Percentiles rank a stretch among this genome's conserved stretches.
These are phyloP conservation scores for Drosophila lutescens DNA, from an alignment of 2,888 invertebrate genomes.

Conservation along the genomic window DNA sequence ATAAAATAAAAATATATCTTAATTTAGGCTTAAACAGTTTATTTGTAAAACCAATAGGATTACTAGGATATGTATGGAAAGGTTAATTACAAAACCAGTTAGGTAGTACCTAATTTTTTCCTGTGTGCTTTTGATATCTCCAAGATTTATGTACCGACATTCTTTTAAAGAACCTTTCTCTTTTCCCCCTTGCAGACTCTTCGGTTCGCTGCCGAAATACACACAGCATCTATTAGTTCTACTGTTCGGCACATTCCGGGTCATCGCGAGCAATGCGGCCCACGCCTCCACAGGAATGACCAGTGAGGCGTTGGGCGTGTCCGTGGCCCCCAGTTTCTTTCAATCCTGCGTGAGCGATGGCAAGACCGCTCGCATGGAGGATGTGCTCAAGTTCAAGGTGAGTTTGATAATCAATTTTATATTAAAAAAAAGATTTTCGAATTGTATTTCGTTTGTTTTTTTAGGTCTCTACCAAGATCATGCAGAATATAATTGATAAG, in stretches of 20 bases:
- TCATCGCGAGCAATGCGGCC: constrained; percentile 96
- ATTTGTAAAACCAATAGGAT: no score
- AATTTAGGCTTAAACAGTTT: no score
- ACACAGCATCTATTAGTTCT: constrained; percentile 97
- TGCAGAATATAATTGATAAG: constrained; percentile 98
- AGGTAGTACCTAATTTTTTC: background rate
- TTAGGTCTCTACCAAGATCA: constrained; percentile 96
- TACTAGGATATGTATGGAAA: no score
- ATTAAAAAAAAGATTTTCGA: background rate
- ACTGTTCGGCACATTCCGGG: constrained; percentile 98
- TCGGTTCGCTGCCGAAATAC: constrained; percentile 93
- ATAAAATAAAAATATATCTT: no score
- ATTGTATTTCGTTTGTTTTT: background rate
- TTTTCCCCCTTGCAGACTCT: constrained; percentile 87
- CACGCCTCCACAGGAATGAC: constrained; percentile 96
- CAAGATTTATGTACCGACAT: constrained; percentile 1
- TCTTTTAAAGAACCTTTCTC: constrained; percentile 7
- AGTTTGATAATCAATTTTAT: constrained; percentile 52
- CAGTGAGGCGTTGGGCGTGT: constrained; percentile 96
- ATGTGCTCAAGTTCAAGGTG: constrained; percentile 97
- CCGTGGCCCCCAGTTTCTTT: constrained; percentile 98
- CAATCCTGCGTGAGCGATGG: constrained; percentile 98
- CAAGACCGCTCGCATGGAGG: constrained; percentile 97
- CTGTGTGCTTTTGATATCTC: background rate
- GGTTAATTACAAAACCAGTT: background rate